Base-by-base conservation (phyloP, 1,140 invertebrate species). In the Drosophila nigrodunni region DNA sequence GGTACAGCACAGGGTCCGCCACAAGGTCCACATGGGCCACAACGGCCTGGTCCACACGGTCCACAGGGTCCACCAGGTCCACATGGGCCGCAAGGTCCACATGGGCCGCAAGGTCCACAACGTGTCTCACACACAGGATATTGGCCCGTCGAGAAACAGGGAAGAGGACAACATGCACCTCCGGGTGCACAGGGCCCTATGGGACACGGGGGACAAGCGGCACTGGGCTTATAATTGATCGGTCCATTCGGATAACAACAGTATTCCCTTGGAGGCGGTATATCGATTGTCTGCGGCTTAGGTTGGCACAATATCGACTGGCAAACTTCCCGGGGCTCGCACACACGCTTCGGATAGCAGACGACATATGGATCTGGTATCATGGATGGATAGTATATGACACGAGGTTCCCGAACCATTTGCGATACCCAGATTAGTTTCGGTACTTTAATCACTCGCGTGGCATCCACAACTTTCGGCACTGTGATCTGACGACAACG, bases 261-360 rank as follows among this genome's bases (percentile, higher is more conserved):
- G 10, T 43, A 43, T 13, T 43, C 41, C n/a, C 41, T 43, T 13
- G 41, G 41, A 5, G 41, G 41, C 41, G 41, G 41, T 43, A 43
- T 43, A 13, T 43, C 41, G 41, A 43, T 43, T 3, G 41, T 43
- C n/a, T 43, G 41, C 11, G 41, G 41, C 41, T 43, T 43, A 2
- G 41, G 41, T 13, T 43, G 41, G 5, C 41, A 43, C n/a, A 43
- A 43, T 43, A 43, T 43, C 11, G 41, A 43, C 6, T 43, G 41
- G n/a, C 41, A 43, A 10, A 43, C 41, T 43, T 43, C 41, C 6
- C 41, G n/a, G 3, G 41, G 41, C n/a, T 43, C 41, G 41, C 41
- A 43, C 41, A 43, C 41, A 43, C 41, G 41, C 41, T 43, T 43
- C 41, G 41, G 41, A 43, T 43, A 43, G 10, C 41, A 43, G 41